These are phyloP conservation scores for Linnaemya tessellans DNA, from an alignment of 2,888 invertebrate species.

Conservation along the genomic window DNA sequence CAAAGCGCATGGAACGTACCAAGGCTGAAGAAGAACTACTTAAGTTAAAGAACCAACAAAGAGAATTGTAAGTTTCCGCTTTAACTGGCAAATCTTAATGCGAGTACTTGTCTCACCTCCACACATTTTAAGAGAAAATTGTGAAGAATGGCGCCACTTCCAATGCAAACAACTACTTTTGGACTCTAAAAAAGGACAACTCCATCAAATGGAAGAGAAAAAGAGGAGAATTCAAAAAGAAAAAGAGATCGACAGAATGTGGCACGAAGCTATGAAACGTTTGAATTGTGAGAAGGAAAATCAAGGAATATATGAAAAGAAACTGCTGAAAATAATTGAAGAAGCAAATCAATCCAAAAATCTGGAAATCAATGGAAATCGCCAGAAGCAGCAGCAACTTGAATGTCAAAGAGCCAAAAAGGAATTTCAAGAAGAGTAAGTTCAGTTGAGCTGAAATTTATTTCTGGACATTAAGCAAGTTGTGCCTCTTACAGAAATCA, in stretches of 20 bases:
- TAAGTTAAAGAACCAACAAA: conserved; percentile 71
- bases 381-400: conserved; percentile 14
- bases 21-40: conserved; percentile 71
- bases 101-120: not conserved
- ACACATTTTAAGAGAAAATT: conserved; percentile 71
- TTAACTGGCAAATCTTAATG: too few relatives aligned
- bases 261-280: conserved; percentile 65
- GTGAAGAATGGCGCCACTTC: conserved; percentile 72
- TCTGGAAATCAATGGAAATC: conserved; percentile 19
- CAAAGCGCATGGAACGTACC: conserved; percentile 61
- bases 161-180: conserved; percentile 71
- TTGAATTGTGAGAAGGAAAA: conserved; percentile 69
- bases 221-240: conserved; percentile 58
- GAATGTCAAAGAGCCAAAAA: conserved; percentile 10
- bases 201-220: conserved; percentile 73
- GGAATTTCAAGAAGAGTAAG: conserved; percentile 63
- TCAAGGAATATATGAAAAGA: conserved; percentile 63
- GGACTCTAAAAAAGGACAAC: conserved; percentile 73
- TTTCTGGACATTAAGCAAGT: not conserved
- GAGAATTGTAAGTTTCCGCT: conserved; percentile 72
- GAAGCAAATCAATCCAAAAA: conserved; percentile 61
- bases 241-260: conserved; percentile 69
- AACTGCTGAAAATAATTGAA: conserved; percentile 66
- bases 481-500: conserved; percentile 47
- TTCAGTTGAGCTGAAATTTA: not conserved